phyloP scores from a whole-genome alignment of 2,113 vertebrate genomes.

The Alligator mississippiensis region DNA sequence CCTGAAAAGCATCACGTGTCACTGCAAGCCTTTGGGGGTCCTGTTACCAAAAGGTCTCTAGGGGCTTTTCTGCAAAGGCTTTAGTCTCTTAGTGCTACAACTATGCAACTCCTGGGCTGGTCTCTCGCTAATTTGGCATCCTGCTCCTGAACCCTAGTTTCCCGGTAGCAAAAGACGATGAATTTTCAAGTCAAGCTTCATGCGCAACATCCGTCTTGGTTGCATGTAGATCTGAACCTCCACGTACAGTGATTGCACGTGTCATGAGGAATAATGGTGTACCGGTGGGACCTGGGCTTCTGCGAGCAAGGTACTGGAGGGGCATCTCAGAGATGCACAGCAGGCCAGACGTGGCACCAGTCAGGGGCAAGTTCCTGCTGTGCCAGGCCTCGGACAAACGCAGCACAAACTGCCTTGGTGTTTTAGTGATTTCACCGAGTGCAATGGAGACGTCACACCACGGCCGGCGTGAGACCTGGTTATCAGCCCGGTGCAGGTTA shows the following conservation, averaged over 20 bases:
- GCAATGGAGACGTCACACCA: too few relatives aligned
- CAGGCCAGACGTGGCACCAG: neutral
- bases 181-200: neutral
- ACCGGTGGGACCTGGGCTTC: neutral
- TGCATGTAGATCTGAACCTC: neutral
- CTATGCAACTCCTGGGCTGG: neutral
- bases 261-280: neutral
- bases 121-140: neutral
- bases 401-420: too few relatives aligned
- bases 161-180: neutral
- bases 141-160: neutral
- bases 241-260: neutral
- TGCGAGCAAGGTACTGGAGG: neutral
- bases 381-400: too few relatives aligned
- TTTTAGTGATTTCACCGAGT: too few relatives aligned
- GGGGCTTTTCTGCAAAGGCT: neutral
- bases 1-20: fast-evolving
- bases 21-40: neutral
- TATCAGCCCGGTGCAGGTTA: too few relatives aligned
- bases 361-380: too few relatives aligned
- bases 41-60: neutral
- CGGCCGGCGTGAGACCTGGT: too few relatives aligned
- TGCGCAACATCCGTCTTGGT: neutral
- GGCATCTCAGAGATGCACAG: neutral
- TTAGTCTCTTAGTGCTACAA: neutral